A percentile compares a stretch with the other conserved stretches of the same genome.
These are phyloP conservation scores for Caenorhabditis imperialis DNA, from an alignment of 2,888 invertebrate genomes.

Conservation along the genomic window DNA sequence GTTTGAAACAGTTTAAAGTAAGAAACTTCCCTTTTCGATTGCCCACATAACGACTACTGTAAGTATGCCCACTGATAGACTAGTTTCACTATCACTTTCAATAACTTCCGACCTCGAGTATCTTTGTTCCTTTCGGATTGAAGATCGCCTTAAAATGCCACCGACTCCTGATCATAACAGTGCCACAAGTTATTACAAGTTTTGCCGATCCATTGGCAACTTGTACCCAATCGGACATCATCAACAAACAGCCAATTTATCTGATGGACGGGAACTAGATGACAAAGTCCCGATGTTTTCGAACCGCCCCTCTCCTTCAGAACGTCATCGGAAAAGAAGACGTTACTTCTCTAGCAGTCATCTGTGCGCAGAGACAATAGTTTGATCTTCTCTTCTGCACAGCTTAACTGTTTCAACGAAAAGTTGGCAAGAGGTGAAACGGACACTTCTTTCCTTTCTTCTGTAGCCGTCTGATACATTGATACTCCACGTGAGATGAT, in stretches of 20 bases:
- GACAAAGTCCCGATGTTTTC: slow-evolving; percentile 6
- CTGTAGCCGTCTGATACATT: background rate
- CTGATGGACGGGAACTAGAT: slow-evolving; percentile 43
- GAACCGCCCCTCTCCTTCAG: slow-evolving; percentile 1
- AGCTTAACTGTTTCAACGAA: slow-evolving; percentile 47
- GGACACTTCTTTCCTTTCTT: background rate
- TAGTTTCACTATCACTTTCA: background rate
- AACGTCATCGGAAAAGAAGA: slow-evolving; percentile 12
- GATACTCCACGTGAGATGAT: slow-evolving; percentile 40
- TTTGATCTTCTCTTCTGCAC: background rate
- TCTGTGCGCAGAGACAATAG: no score
- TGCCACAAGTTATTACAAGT: slow-evolving; percentile 10
- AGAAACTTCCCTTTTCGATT: background rate
- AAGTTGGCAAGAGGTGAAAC: background rate
- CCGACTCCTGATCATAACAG: slow-evolving; percentile 33
- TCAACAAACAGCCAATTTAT: slow-evolving; percentile 38
- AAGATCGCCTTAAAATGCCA: no score
- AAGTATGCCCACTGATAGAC: background rate
- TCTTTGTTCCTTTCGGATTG: no score
- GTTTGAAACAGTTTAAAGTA: background rate
- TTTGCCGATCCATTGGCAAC: slow-evolving; percentile 10
- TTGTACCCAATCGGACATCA: slow-evolving; percentile 43
- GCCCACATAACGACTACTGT: slow-evolving; percentile 3
- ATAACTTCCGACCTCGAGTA: no score
- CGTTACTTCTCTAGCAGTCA: no score